Base-by-base conservation (phyloP, 2,113 vertebrate genomes). In the Cyphomyrus plagiostoma region DNA sequence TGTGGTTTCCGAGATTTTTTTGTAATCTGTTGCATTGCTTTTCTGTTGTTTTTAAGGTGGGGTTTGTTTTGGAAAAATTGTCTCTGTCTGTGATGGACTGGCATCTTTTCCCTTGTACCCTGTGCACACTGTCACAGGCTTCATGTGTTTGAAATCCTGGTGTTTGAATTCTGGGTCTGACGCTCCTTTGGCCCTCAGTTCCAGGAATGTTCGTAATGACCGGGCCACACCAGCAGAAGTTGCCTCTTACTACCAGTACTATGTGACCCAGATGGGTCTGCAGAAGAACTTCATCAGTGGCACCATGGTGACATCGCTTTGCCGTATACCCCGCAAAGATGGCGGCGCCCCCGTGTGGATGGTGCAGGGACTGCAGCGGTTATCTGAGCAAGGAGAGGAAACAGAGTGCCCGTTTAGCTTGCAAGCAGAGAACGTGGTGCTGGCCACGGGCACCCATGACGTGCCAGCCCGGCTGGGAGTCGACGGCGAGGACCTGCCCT, bases 181-280 rank as follows among this genome's bases (percentile, higher is more conserved):
- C 1, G 4, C 10, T 35, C 49, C 11, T 86, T 23, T 86, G 13
- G n/a, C 49, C 3, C 21, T 45, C 82, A 45, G 39, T 88, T 89
- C 0, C 90, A 97, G 96, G 89, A 96, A 95, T 13, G 91, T 96
- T 0, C 92, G 96, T 10, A 97, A 96, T 3, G 96, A 97, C 89
- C 94, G 96, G 0, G 96, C 95, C 90, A 96, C 96, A 0, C 94
- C 96, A 0, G 94, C 95, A 1, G 96, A 97, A 92, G 96, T 97
- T 0, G 96, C 96, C 10, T 96, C 95, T 19, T 96, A 97, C 92
- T 97, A 97, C 89, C 94, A 96, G 46, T 95, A 96, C 93, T 96
- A 96, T 39, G 95, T 97, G 62, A 92, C 91, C 74, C 90, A 92
- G 90, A 96, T 95, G 96, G 94, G 93, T 1, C 90, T 97, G 89